Evolutionary conservation across 1,140 invertebrate species (phyloP).

Genomic region (Dufourea novaeangliae): DNA sequence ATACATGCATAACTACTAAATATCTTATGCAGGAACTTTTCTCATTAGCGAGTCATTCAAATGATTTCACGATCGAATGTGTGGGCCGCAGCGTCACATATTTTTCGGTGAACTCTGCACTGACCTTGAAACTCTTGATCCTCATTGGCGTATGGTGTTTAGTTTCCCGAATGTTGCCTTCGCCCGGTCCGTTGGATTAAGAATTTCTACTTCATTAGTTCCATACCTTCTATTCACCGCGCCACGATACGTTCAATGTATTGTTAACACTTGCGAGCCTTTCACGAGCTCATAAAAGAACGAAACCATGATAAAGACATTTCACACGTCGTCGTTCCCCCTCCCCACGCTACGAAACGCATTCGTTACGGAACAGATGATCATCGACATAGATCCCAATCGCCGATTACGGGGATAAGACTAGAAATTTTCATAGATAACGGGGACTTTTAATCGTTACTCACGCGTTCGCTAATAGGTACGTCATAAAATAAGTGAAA

Average conservation of each 20-base stretch:
- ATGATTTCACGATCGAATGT: neutral
- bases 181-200: neutral
- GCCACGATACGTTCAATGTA: neutral
- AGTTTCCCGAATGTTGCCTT: too few species aligned
- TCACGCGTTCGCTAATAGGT: neutral
- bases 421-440: neutral
- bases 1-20: neutral
- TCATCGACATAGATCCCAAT: neutral
- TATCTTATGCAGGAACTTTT: neutral
- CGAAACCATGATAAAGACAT: neutral
- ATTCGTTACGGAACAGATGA: neutral
- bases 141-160: neutral
- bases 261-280: neutral
- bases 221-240: neutral
- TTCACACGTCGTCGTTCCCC: neutral
- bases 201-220: neutral
- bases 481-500: neutral
- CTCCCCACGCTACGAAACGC: neutral
- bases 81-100: neutral
- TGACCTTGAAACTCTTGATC: neutral
- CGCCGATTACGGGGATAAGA: neutral
- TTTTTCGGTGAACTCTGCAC: neutral
- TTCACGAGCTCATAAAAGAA: neutral
- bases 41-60: neutral
- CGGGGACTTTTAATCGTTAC: neutral